These are phyloP conservation scores for Salvelinus sp. DNA, from an alignment of 2,113 vertebrate genomes.

Conservation along the genomic window DNA sequence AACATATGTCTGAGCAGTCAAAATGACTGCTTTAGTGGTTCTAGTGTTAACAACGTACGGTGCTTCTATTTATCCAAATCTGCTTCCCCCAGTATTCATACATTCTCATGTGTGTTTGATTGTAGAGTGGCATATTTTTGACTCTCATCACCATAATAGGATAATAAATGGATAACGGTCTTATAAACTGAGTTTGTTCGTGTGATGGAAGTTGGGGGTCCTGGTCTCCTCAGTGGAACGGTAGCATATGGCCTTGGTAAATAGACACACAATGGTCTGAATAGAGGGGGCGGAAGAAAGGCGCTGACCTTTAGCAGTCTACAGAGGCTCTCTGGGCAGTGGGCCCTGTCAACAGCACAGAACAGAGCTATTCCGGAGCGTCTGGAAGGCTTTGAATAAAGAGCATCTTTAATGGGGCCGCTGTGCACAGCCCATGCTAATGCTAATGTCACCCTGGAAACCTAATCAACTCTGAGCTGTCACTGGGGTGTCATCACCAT, in stretches of 20 bases:
- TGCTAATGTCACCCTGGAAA: conserved; percentile 63
- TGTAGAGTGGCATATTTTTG: neutral
- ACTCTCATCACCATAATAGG: neutral
- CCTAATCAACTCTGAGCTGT: conserved; percentile 43
- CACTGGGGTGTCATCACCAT: conserved; percentile 44
- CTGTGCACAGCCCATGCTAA: conserved; percentile 44
- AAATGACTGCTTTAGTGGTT: no score
- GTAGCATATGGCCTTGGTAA: conserved; percentile 48
- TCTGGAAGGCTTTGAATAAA: conserved; percentile 56
- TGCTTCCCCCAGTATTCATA: neutral
- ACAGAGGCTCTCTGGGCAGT: conserved; percentile 46
- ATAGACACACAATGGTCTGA: conserved; percentile 39
- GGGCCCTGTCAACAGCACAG: conserved; percentile 41
- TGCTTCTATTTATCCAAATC: conserved; percentile 7
- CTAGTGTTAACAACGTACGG: neutral
- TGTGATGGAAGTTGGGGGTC: conserved; percentile 17
- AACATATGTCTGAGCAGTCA: no score
- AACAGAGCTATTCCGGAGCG: conserved; percentile 51
- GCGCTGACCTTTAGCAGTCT: conserved; percentile 62
- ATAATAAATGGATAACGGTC: neutral
- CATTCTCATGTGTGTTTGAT: neutral
- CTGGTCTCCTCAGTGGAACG: conserved; percentile 28
- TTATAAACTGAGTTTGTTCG: neutral
- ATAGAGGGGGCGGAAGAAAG: conserved; percentile 45
- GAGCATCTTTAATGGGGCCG: conserved; percentile 59